phyloP scores from a whole-genome alignment of 37 sponge, comb jelly and placozoan species.

The Bolinopsis microptera region DNA sequence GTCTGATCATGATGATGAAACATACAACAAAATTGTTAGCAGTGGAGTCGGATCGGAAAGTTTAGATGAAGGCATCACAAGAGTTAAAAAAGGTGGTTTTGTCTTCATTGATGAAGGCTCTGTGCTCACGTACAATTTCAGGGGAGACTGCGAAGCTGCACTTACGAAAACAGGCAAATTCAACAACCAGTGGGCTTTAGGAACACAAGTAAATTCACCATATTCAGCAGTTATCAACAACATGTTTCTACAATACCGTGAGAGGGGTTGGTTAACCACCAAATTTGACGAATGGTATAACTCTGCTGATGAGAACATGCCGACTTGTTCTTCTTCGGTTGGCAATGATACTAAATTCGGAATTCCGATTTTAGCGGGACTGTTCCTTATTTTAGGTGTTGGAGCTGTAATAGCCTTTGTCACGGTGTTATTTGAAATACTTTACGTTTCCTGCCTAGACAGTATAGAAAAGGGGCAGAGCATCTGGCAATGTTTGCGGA shows the following conservation, averaged over 20 bases:
- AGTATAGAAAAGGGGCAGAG: background rate
- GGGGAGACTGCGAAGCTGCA: background rate
- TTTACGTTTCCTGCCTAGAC: background rate
- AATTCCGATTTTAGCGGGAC: background rate
- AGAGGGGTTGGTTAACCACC: background rate
- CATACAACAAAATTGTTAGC: background rate
- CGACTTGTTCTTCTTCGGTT: background rate
- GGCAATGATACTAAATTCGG: background rate
- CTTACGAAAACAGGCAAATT: background rate
- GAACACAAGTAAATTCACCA: background rate
- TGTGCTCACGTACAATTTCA: background rate
- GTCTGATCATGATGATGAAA: background rate
- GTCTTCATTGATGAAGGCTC: background rate
- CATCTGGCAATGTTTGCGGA: background rate
- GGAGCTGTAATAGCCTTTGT: background rate
- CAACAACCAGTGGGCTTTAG: constrained; percentile 4
- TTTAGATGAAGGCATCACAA: background rate
- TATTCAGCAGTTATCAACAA: background rate
- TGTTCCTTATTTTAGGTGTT: background rate
- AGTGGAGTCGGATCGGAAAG: background rate
- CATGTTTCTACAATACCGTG: background rate
- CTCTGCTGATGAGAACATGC: background rate
- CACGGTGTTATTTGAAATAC: background rate
- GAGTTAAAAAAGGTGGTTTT: background rate
- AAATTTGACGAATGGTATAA: background rate